These are phyloP conservation scores for Cavia aperea DNA, from an alignment of 2,113 vertebrate genomes.

Conservation along the genomic window DNA sequence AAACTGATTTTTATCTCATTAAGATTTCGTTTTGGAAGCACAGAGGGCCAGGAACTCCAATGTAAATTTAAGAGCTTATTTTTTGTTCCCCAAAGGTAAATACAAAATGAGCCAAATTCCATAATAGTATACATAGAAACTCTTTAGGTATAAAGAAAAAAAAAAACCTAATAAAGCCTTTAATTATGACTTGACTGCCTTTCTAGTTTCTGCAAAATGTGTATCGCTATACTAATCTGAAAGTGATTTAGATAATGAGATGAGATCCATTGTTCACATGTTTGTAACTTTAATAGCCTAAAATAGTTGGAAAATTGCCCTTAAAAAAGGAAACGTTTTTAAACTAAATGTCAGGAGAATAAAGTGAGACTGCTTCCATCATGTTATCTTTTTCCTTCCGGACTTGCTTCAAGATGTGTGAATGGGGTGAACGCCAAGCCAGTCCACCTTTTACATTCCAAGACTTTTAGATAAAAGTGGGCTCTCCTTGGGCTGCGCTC, in stretches of 20 bases:
- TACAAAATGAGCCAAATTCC: neutral
- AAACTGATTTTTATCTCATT: neutral
- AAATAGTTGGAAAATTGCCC: slow-evolving; percentile 49
- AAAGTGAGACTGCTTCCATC: slow-evolving; percentile 14
- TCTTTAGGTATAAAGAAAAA: neutral
- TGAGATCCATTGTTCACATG: slow-evolving; percentile 3
- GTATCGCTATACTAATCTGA: neutral
- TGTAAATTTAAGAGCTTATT: neutral
- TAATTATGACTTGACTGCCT: neutral
- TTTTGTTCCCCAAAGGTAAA: neutral
- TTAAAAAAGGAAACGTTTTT: slow-evolving; percentile 1
- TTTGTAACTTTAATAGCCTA: slow-evolving; percentile 37
- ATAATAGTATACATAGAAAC: neutral
- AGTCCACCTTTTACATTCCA: slow-evolving; percentile 34
- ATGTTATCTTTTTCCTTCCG: slow-evolving; percentile 18
- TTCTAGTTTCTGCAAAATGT: neutral
- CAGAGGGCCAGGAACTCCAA: neutral
- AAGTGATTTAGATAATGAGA: slow-evolving; percentile 28
- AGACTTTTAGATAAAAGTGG: slow-evolving; percentile 32
- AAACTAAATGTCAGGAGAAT: neutral
- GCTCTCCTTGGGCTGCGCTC: slow-evolving; percentile 28
- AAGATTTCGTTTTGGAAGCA: neutral
- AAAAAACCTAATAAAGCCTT: neutral
- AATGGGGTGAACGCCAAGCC: slow-evolving; percentile 14
- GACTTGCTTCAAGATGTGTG: slow-evolving; percentile 53